Percentiles rank a stretch among this genome's conserved stretches.
Conservation (phyloP, 1,140 invertebrate species). For the Papilio aristodemus region DNA sequence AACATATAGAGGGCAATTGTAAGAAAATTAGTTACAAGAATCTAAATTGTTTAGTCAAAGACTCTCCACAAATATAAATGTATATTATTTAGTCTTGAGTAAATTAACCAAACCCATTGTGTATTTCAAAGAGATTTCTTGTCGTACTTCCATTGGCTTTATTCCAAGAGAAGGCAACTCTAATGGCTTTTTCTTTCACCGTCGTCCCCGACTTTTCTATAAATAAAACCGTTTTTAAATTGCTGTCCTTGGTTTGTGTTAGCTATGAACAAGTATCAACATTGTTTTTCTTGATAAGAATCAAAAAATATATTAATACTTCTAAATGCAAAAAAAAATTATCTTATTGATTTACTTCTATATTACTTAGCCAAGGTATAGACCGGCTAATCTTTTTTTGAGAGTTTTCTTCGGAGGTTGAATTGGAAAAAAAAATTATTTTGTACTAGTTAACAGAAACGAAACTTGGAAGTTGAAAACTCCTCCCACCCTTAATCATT, state of each 20-base stretch:
- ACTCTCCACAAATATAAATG: constrained; percentile 8
- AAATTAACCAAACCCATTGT: constrained; percentile 14
- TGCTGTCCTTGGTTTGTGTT: background rate
- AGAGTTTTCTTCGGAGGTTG: too few relatives aligned
- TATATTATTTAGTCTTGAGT: constrained; percentile 16
- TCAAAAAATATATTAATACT: too few relatives aligned
- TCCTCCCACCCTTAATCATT: too few relatives aligned
- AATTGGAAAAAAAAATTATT: too few relatives aligned
- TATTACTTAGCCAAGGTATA: too few relatives aligned
- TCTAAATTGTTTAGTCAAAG: constrained; percentile 17
- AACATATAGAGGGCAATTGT: background rate
- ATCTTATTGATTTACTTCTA: too few relatives aligned
- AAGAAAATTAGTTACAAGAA: background rate
- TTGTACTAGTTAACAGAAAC: too few relatives aligned
- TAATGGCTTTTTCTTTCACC: constrained; percentile 12
- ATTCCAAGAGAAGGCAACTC: constrained; percentile 11
- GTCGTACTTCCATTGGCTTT: constrained; percentile 16
- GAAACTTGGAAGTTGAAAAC: too few relatives aligned
- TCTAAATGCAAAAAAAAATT: too few relatives aligned
- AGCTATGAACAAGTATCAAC: background rate
- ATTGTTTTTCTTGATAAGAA: background rate
- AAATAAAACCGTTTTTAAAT: constrained; percentile 3
- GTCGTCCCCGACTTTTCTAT: background rate
- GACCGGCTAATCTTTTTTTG: too few relatives aligned
- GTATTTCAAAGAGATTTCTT: constrained; percentile 19